These are phyloP conservation scores for Anolis apletophallus DNA, from an alignment of 2,797 vertebrate genomes.

Conservation along the genomic window DNA sequence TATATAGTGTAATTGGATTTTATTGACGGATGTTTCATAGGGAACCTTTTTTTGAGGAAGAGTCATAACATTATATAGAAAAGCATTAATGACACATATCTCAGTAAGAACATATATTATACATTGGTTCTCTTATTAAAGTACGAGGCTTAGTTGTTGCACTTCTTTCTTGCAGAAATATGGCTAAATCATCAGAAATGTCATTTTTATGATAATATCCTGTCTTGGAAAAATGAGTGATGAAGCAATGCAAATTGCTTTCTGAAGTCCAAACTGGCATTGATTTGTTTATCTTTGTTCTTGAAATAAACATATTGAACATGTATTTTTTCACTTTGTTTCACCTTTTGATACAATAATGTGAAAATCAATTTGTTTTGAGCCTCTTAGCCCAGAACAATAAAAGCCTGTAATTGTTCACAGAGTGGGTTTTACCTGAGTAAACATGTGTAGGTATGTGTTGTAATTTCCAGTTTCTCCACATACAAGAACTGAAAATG, in stretches of 20 bases:
- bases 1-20: constrained; percentile 38
- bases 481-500: neutral
- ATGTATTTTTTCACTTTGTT: constrained; percentile 44
- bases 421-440: neutral
- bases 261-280: constrained; percentile 50
- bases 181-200: constrained; percentile 59
- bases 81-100: constrained; percentile 50
- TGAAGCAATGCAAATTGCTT: constrained; percentile 65
- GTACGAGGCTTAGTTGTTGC: constrained; percentile 48
- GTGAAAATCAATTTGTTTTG: neutral
- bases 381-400: constrained; percentile 30
- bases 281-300: constrained; percentile 57
- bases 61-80: constrained; percentile 12
- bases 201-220: constrained; percentile 56
- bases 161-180: constrained; percentile 61
- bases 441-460: neutral
- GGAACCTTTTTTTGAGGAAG: neutral
- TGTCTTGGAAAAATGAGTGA: constrained; percentile 60
- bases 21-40: constrained; percentile 36
- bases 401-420: neutral
- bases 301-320: constrained; percentile 30
- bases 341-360: constrained; percentile 36
- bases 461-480: neutral
- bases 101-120: constrained; percentile 47
- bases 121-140: constrained; percentile 43